Evolutionary conservation across 2,113 vertebrate genomes (phyloP).

Genomic region (Genyomyrus donnyi): DNA sequence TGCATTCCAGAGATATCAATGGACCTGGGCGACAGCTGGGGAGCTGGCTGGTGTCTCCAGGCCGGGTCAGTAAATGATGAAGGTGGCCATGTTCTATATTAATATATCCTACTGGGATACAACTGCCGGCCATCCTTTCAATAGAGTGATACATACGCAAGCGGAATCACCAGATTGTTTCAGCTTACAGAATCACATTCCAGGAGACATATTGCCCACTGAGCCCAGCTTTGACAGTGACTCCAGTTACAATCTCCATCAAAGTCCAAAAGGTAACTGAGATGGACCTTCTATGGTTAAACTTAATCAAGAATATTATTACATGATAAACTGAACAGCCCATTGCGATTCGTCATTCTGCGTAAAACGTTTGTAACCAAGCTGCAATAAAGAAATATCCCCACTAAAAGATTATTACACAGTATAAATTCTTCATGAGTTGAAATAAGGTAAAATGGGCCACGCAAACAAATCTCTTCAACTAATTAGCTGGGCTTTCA

Average conservation of each 20-base stretch:
- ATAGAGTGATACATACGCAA: neutral
- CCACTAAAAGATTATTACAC: slow-evolving; percentile 26
- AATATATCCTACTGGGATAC: neutral
- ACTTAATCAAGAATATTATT: neutral
- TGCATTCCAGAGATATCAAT: neutral
- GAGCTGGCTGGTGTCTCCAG: neutral
- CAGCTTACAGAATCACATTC: neutral
- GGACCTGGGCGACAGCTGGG: neutral
- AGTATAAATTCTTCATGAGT: slow-evolving; percentile 26
- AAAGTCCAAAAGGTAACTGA: neutral
- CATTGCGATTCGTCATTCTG: neutral
- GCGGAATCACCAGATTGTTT: neutral
- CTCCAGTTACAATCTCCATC: neutral
- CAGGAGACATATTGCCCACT: neutral
- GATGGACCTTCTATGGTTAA: neutral
- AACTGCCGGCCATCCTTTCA: neutral
- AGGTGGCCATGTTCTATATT: neutral
- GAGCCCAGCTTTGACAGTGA: neutral
- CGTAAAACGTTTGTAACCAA: neutral
- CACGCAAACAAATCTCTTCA: slow-evolving; percentile 11
- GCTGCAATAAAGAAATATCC: slow-evolving; percentile 1
- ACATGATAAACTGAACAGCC: neutral
- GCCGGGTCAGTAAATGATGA: neutral
- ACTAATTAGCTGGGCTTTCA: slow-evolving; percentile 21
- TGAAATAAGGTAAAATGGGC: slow-evolving; percentile 6